Conservation (phyloP, 2,797 vertebrate species). For the Schizothorax lantsangensis region DNA sequence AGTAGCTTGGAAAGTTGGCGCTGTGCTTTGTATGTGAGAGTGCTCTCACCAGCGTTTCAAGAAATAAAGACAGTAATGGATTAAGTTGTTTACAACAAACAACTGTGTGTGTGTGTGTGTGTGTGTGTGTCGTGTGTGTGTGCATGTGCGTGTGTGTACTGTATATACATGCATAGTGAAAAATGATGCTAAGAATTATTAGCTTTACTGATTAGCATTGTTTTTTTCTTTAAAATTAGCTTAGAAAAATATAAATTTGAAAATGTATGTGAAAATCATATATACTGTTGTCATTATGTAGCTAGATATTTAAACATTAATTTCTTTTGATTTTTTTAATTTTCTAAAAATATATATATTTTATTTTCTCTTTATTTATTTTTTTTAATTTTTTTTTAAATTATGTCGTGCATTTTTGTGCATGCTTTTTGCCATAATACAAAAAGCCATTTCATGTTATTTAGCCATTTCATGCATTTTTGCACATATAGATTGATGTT, state of each 20-base stretch:
- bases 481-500: neutral
- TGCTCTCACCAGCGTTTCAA: conserved; percentile 29
- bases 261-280: no score
- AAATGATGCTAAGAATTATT: neutral
- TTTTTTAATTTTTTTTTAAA: no score
- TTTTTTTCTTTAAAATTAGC: neutral
- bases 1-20: conserved; percentile 55
- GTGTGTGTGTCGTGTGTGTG: no score
- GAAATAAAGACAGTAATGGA: conserved; percentile 17
- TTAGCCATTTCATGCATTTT: neutral
- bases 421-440: neutral
- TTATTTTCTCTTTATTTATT: no score
- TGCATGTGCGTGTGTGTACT: no score
- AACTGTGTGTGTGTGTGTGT: no score
- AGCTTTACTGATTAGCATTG: neutral
- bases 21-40: conserved; percentile 53
- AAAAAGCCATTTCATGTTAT: neutral
- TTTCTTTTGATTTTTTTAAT: no score
- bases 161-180: no score
- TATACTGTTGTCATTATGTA: no score
- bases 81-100: conserved; percentile 21
- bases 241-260: neutral
- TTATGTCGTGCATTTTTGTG: neutral
- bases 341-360: no score
- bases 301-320: no score